Evolutionary conservation across 2,113 vertebrate genomes (phyloP), one percentile per base, ranked within the genome.

Genomic region (Turnix velox): DNA sequence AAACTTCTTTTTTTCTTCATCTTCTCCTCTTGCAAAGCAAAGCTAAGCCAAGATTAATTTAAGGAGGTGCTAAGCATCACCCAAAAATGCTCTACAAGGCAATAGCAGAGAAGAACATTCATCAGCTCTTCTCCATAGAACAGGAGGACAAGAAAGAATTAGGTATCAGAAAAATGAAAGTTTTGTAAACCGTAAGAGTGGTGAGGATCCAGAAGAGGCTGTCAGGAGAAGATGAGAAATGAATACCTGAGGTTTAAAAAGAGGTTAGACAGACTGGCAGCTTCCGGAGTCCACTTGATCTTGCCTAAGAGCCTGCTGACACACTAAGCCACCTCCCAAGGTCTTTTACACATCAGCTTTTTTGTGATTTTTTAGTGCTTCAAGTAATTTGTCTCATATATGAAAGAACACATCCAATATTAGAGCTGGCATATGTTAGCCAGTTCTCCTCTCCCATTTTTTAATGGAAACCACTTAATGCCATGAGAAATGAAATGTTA

Each of bases 161-260:
- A 71, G 63, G 58, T 83, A 76, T 88, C 37, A 95, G 92, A 91
- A 95, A 96, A 96, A 94, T 95, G 85, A 90, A 94, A 92, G 63
- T 69, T 85, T 90, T 93, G 82, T 94, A 93, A 95, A 79, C 46
- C 67, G 46, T 54, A 62, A 62, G 59, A 88, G 75, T 52, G 85
- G 85, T 80, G 82, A 88, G 77, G 88, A 94, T 42, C 92, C 87
- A 88, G 87, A 89, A 57, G 49, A 66, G 63, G 82, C 46, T 94
- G 92, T 87, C 92, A 79, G 37, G n/a, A 58, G 59, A 95, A 94
- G 90, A 95, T 91, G 84, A 92, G 82, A 96, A 96, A 96, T 95
- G 92, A 94, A 94, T 95, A 95, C 1, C 57, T 39, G 30, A 66
- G 75, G 75, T 88, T 95, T 94, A 94, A 86, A 92, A 92, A 71